Conservation (phyloP, 2,888 invertebrate genomes). For the Luperina testacea region DNA sequence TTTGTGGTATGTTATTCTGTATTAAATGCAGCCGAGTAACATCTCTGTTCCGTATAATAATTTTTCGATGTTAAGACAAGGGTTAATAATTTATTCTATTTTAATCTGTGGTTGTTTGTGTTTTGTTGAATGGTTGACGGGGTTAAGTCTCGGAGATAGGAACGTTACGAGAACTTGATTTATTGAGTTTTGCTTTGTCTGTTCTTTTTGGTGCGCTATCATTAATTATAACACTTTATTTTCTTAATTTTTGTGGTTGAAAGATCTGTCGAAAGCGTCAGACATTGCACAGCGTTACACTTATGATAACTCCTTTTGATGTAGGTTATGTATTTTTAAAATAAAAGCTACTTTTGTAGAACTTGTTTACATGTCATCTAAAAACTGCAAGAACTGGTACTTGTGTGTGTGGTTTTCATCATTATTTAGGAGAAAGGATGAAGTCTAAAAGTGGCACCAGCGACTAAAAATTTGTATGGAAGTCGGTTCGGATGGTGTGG, state of each 20-base stretch:
- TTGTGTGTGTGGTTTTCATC: too few relatives aligned
- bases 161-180: slow-evolving; percentile 47
- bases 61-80: slow-evolving; percentile 85
- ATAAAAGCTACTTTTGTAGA: neutral
- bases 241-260: slow-evolving; percentile 6
- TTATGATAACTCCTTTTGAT: neutral
- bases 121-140: slow-evolving; percentile 60
- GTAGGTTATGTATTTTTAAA: too few relatives aligned
- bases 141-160: slow-evolving; percentile 35
- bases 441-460: too few relatives aligned
- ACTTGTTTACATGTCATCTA: neutral
- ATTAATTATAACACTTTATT: slow-evolving; percentile 29
- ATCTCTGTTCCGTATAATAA: slow-evolving; percentile 83
- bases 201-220: slow-evolving; percentile 27
- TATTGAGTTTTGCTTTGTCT: slow-evolving; percentile 25
- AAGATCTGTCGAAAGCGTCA: slow-evolving; percentile 17
- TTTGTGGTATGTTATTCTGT: slow-evolving; percentile 64
- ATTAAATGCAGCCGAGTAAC: slow-evolving; percentile 81
- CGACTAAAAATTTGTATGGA: too few relatives aligned
- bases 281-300: neutral
- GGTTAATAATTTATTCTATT: slow-evolving; percentile 86
- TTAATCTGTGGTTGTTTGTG: slow-evolving; percentile 71
- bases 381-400: neutral
- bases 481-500: too few relatives aligned
- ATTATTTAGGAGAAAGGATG: too few relatives aligned